Base-by-base conservation (phyloP, 2,797 vertebrate species). In the Myiothlypis chrysogaster region DNA sequence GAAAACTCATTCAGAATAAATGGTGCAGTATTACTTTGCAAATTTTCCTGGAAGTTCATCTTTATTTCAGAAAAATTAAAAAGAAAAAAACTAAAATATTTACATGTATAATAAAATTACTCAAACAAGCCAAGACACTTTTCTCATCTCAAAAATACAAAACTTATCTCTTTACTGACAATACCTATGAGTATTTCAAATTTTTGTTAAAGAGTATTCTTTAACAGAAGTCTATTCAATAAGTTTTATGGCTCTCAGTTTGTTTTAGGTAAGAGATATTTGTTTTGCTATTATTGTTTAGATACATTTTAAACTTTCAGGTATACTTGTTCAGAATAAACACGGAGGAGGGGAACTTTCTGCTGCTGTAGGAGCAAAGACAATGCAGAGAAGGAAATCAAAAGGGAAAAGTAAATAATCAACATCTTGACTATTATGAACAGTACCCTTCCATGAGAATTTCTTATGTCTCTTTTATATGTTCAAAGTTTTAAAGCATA, bases 1-100 rank as follows among this genome's bases (percentile, higher is more conserved):
- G 13, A 84, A 95, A 91, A 24, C 2, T 77, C 18, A 76, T 64
- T 75, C 19, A 76, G 65, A 86, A 64, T 10, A 81, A 88, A 65
- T 34, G 30, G 8, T 71, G 11, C 1, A 57, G 6, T 20, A 66
- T 24, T 68, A 59, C 34, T 81, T 37, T 35, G 12, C 75, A 85
- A 85, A 56, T 35, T 56, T 44, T 81, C 14, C n/a, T 28, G 34
- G 9, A 86, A 75, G 12, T 22, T 66, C 6, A 8, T 27, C 10
- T 59, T 49, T 44, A 41, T 68, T 71, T 41, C 12, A 59, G 0
- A 35, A 56, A 56, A 56, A 15, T 15, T 10, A 2, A 16, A 16
- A n/a, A 27, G 37, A 55, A 20, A 16, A 20, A 8, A 27, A 23
- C 20, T 43, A 41, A 41, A 41, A 41, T 41, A 44, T n/a, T 50